Base-by-base conservation (phyloP, 2,797 vertebrate genomes). In the Chiloscyllium punctatum region DNA sequence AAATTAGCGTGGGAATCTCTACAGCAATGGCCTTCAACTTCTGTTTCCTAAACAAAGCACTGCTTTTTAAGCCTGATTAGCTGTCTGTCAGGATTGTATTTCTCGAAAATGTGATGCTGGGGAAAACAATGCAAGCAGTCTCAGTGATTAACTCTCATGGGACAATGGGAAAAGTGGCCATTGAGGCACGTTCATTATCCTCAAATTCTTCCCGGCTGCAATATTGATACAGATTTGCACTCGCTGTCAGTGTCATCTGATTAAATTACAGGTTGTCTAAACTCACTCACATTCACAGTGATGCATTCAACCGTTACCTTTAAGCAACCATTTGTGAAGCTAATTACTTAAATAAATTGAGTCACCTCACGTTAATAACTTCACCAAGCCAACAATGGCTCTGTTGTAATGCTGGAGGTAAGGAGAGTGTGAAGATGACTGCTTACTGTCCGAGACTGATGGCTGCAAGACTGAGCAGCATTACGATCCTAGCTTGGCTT, bases 1-100 rank as follows among this genome's bases (percentile, higher is more conserved):
- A 53, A 94, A 74, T 94, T 48, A 74, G 72, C 30, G 94, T 94
- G 71, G 94, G 94, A 94, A 94, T 74, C 94, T 53, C 69, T 21
- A 33, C 68, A 90, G 53, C 87, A 74, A 51, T 30, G 37, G 9
- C 11, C 68, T 68, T 94, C 27, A 48, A 51, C 68, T 27, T 48
- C 48, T 72, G 42, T 72, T 74, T 30, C 1, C 48, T 74, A 53
- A 90, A 94, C 69, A 71, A 94, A 48, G 94, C 0, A 6, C 15
- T 42, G 37, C 42, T 30, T 30, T 74, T 37, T 94, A 69, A 74
- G 42, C 42, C 37, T 72, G 23, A 13, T 21, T 66, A 30, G 66
- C 4, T 51, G 37, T 53, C 66, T 94, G 68, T 94, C 37, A 53
- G 69, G 42, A 94, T 94, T 48, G n/a, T 37, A 51, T 37, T 37